Evolutionary conservation across 2,113 vertebrate genomes (phyloP).

Genomic region (Carettochelys insculpta): DNA sequence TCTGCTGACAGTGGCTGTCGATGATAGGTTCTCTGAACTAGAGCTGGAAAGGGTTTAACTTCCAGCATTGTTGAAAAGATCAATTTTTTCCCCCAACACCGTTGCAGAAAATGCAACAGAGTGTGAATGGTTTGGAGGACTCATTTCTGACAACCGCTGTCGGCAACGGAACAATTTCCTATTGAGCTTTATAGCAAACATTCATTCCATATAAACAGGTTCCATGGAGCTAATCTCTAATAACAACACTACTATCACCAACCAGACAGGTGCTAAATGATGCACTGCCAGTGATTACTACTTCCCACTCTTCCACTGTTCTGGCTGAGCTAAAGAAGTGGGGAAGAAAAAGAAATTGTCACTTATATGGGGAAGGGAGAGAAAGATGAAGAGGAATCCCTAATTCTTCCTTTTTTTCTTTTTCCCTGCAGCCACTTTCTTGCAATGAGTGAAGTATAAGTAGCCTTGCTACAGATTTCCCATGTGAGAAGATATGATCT

Average conservation of each 20-base stretch:
- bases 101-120: background rate
- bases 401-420: background rate
- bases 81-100: background rate
- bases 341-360: background rate
- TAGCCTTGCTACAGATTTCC: background rate
- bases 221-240: conserved; percentile 10
- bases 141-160: background rate
- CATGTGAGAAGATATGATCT: background rate
- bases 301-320: background rate
- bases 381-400: background rate
- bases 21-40: background rate
- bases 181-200: conserved; percentile 17
- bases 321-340: background rate
- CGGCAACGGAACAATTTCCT: background rate
- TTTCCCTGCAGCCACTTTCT: background rate
- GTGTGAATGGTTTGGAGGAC: background rate
- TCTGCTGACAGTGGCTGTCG: background rate
- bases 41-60: background rate
- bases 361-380: background rate
- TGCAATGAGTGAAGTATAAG: accelerated
- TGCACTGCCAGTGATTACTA: background rate
- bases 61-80: background rate
- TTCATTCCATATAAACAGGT: conserved; percentile 40
- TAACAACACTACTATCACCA: background rate
- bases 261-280: background rate